Percentiles rank a stretch among this genome's conserved stretches.
Conservation (phyloP, 2,888 invertebrate genomes). For the Xestia sexstrigata region DNA sequence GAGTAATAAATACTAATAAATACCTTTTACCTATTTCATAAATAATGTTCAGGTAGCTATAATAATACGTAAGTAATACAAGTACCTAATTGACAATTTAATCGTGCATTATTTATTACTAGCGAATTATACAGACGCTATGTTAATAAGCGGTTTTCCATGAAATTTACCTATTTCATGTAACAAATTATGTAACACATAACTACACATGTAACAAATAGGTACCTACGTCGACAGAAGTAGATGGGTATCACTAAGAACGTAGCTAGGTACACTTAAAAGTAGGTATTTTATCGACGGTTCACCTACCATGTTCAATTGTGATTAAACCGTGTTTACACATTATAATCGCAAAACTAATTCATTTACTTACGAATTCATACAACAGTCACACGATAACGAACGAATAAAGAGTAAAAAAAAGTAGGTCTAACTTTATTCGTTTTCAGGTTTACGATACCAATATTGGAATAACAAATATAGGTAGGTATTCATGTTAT, state of each 20-base stretch:
- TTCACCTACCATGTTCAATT: conserved; percentile 27
- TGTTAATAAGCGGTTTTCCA: conserved; percentile 24
- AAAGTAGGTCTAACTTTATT: neutral
- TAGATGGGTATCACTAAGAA: conserved; percentile 15
- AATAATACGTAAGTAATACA: conserved; percentile 8
- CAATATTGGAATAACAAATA: conserved; percentile 26
- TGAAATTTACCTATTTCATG: conserved; percentile 47
- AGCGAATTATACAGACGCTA: conserved; percentile 5
- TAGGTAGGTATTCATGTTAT: conserved; percentile 23
- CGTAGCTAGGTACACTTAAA: conserved; percentile 32
- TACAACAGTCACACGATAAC: conserved; percentile 44
- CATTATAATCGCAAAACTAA: conserved; percentile 52
- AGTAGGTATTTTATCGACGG: conserved; percentile 24
- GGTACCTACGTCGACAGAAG: conserved; percentile 19
- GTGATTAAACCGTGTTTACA: conserved; percentile 36
- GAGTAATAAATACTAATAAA: no score
- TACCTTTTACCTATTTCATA: no score
- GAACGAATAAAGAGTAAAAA: conserved; percentile 15
- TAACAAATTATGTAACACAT: conserved; percentile 32
- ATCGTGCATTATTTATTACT: conserved; percentile 43
- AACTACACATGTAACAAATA: conserved; percentile 13
- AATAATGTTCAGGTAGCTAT: neutral
- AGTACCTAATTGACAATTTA: conserved; percentile 22
- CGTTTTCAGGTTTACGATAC: conserved; percentile 24
- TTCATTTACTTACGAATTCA: conserved; percentile 51